Percentiles rank a stretch among this genome's conserved stretches.
Conservation (phyloP, 2,888 invertebrate genomes). For the Yponomeuta plumbellus region DNA sequence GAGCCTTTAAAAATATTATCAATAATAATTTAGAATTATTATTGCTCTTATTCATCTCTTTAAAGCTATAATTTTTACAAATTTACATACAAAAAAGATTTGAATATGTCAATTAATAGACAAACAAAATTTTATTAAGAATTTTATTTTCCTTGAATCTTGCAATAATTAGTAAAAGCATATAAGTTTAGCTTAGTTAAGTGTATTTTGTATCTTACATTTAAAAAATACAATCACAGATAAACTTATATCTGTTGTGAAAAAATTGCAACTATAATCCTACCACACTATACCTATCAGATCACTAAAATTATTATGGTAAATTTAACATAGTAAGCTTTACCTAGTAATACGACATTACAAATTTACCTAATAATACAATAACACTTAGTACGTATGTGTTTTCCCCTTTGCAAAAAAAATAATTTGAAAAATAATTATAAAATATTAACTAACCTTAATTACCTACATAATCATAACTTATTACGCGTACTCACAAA, state of each 20-base stretch:
- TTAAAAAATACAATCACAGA: no score
- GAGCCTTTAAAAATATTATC: neutral
- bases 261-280: no score
- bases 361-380: neutral
- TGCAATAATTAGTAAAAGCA: no score
- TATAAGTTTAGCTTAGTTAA: no score
- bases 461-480: neutral
- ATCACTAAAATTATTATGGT: no score
- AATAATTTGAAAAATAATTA: neutral
- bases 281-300: no score
- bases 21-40: neutral
- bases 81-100: neutral
- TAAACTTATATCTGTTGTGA: no score
- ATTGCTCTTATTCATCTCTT: neutral
- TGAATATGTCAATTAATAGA: no score
- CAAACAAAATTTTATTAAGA: no score
- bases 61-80: neutral
- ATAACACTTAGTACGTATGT: slow-evolving; percentile 3
- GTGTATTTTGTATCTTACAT: no score
- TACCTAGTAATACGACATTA: neutral
- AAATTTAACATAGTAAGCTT: neutral
- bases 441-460: neutral
- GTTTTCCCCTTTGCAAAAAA: neutral
- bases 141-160: no score
- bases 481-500: no score